These are phyloP conservation scores for Betta splendens DNA, from an alignment of 2,797 vertebrate genomes.

Conservation along the genomic window DNA sequence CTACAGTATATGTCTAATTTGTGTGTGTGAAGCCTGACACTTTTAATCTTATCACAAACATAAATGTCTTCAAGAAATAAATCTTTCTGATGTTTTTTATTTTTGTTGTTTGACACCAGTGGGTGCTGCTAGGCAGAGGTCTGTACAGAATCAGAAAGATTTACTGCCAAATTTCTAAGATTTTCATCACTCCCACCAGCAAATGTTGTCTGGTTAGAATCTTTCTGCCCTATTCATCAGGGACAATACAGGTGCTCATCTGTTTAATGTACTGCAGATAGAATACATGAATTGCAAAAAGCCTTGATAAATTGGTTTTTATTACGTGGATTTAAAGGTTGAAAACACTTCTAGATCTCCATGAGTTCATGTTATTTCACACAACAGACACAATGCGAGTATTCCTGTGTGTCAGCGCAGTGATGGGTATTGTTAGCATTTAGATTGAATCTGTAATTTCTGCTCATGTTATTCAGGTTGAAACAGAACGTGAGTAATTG, in stretches of 20 bases:
- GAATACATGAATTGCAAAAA: slow-evolving; percentile 24
- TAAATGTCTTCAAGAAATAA: too few relatives aligned
- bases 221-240: slow-evolving; percentile 19
- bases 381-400: not conserved
- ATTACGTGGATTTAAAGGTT: not conserved
- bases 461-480: not conserved
- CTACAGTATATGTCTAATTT: not conserved
- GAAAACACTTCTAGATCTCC: too few relatives aligned
- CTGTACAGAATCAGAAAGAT: slow-evolving; percentile 9
- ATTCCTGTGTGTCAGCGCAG: not conserved
- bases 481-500: not conserved
- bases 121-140: slow-evolving; percentile 2
- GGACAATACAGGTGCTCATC: slow-evolving; percentile 27
- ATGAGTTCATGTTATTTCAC: not conserved
- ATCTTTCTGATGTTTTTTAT: too few relatives aligned
- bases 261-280: slow-evolving; percentile 25
- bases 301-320: slow-evolving; percentile 21
- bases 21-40: not conserved
- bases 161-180: slow-evolving; percentile 7
- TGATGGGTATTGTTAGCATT: not conserved
- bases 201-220: slow-evolving; percentile 24
- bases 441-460: slow-evolving; percentile 6
- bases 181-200: slow-evolving; percentile 23
- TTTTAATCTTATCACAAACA: not conserved
- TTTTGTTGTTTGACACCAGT: not conserved